These are phyloP conservation scores for Benitochromis conjunctus DNA, from an alignment of 2,113 vertebrate genomes.

Conservation along the genomic window DNA sequence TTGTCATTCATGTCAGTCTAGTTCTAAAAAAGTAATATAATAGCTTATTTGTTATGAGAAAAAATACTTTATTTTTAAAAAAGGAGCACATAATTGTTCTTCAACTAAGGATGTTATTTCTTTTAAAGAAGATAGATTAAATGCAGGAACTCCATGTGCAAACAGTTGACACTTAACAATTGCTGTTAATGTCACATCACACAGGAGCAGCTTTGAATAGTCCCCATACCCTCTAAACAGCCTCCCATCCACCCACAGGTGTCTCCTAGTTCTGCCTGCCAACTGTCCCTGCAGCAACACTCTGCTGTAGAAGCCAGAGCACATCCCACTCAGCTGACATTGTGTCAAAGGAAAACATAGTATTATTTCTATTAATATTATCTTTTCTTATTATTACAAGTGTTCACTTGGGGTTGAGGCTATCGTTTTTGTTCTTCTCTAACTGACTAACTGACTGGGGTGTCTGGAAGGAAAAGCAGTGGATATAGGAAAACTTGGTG, in stretches of 20 bases:
- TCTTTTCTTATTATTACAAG: background rate
- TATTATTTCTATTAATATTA: background rate
- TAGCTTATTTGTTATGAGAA: background rate
- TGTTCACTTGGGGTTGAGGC: background rate
- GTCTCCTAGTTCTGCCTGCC: constrained; percentile 11
- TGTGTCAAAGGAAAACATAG: background rate
- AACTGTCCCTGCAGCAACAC: constrained; percentile 29
- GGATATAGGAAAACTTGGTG: background rate
- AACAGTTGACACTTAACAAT: constrained; percentile 50
- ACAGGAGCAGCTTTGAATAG: background rate
- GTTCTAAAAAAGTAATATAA: background rate
- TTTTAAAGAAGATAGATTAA: background rate
- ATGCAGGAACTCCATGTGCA: background rate
- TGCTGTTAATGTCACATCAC: constrained; percentile 20
- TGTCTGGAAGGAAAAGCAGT: background rate
- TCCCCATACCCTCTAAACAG: constrained; percentile 25
- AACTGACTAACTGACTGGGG: background rate
- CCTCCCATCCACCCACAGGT: constrained; percentile 17
- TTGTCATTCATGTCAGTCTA: background rate
- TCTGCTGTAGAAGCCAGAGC: background rate
- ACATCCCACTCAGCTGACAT: background rate
- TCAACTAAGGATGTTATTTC: background rate
- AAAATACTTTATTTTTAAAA: background rate
- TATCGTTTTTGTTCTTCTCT: background rate
- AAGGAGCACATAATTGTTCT: background rate